Percentiles rank a stretch among this genome's conserved stretches.
Evolutionary conservation across 2,888 invertebrate species (phyloP).

Genomic region (Amitus sp.): DNA sequence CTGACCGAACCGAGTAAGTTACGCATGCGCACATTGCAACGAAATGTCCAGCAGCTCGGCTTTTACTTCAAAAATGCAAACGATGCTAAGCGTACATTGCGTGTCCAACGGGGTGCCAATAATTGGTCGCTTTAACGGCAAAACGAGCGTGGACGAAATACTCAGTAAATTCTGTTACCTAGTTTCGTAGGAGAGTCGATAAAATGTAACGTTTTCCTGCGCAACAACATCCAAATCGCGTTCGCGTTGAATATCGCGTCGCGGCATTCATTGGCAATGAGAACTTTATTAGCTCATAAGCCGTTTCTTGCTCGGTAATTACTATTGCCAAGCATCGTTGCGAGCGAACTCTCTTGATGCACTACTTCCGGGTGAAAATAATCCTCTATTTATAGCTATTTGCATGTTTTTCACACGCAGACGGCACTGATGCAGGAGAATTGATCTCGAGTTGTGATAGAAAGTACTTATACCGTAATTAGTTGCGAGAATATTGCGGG

Average conservation of each 20-base stretch:
- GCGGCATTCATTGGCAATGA: background rate
- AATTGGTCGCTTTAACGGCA: no score
- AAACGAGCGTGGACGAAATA: no score
- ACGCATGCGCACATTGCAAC: constrained; percentile 27
- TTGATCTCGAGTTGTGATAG: constrained; percentile 17
- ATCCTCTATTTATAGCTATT: constrained; percentile 22
- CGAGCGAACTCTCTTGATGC: constrained; percentile 3
- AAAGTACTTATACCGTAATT: constrained; percentile 14
- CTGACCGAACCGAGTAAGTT: constrained; percentile 10
- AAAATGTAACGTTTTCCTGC: no score
- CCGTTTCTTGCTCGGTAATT: constrained; percentile 1
- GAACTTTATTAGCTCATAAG: constrained; percentile 1
- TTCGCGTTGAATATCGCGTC: background rate
- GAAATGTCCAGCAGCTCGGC: constrained; percentile 31
- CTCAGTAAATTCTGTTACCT: no score
- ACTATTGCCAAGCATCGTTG: constrained; percentile 6
- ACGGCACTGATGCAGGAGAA: constrained; percentile 12
- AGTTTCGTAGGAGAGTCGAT: no score
- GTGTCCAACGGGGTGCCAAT: no score
- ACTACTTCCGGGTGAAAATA: constrained; percentile 24
- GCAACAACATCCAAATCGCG: no score
- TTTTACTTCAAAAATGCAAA: constrained; percentile 28
- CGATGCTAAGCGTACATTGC: no score
- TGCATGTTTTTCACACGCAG: constrained; percentile 11
- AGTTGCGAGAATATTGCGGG: constrained; percentile 14